These are phyloP conservation scores for Pseudoatta argentina DNA, from an alignment of 1,140 invertebrate species.

Conservation along the genomic window DNA sequence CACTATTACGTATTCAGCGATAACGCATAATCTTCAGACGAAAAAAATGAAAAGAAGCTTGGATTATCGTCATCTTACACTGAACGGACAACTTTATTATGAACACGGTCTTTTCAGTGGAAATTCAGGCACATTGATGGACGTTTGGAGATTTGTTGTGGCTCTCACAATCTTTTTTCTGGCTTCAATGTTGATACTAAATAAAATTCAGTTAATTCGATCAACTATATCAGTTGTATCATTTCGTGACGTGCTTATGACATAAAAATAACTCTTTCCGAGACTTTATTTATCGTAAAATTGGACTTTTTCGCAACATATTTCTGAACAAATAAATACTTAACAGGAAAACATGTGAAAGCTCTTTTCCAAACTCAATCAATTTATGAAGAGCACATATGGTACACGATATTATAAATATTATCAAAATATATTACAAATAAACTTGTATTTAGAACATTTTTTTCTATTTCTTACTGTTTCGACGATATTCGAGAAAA, in stretches of 20 bases:
- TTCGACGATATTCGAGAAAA: too few relatives aligned
- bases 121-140: not conserved
- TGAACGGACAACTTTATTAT: slow-evolving; percentile 26
- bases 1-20: not conserved
- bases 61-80: slow-evolving; percentile 1
- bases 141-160: not conserved
- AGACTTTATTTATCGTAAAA: not conserved
- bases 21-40: not conserved
- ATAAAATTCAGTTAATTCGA: not conserved
- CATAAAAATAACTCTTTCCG: not conserved
- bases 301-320: not conserved
- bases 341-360: not conserved
- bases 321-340: not conserved
- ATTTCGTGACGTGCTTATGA: not conserved
- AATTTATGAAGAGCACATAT: not conserved
- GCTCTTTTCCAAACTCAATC: not conserved
- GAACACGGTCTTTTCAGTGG: not conserved
- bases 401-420: not conserved
- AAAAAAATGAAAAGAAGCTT: slow-evolving; percentile 16
- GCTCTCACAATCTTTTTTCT: not conserved
- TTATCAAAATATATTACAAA: not conserved
- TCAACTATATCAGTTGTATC: not conserved
- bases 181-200: not conserved
- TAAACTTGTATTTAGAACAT: not conserved
- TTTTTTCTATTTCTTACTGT: too few relatives aligned